Evolutionary conservation across 2,888 invertebrate species (phyloP).

Genomic region (Troides oblongomaculatus): DNA sequence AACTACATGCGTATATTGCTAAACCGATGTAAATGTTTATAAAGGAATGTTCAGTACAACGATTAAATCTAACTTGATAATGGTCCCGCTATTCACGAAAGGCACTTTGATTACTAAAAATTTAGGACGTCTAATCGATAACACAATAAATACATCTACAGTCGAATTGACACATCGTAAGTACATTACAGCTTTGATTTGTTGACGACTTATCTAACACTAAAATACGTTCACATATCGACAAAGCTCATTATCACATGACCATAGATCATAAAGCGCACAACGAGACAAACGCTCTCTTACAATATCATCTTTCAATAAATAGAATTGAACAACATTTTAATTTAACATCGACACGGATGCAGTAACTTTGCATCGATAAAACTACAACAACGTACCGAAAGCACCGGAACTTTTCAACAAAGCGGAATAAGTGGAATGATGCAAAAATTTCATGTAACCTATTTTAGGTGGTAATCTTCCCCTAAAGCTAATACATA

Average conservation of each 20-base stretch:
- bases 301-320: slow-evolving; percentile 16
- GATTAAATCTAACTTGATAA: slow-evolving; percentile 57
- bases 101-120: slow-evolving; percentile 52
- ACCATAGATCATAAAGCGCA: slow-evolving; percentile 6
- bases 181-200: slow-evolving; percentile 47
- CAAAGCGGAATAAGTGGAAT: slow-evolving; percentile 19
- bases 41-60: slow-evolving; percentile 75
- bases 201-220: slow-evolving; percentile 6
- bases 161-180: slow-evolving; percentile 56
- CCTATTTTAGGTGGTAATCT: slow-evolving; percentile 24
- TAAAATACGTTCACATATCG: slow-evolving; percentile 27
- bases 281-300: not conserved
- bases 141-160: slow-evolving; percentile 30
- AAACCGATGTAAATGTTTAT: slow-evolving; percentile 55
- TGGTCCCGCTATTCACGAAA: slow-evolving; percentile 63
- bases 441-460: slow-evolving; percentile 11
- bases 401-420: slow-evolving; percentile 22
- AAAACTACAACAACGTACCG: slow-evolving; percentile 22
- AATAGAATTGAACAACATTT: slow-evolving; percentile 27
- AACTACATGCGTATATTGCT: slow-evolving; percentile 50
- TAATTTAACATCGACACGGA: slow-evolving; percentile 18
- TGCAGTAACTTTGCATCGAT: slow-evolving; percentile 6
- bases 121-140: slow-evolving; percentile 32
- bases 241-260: slow-evolving; percentile 32
- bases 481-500: slow-evolving; percentile 15